Base-by-base conservation (phyloP, 2,888 invertebrate species). In the Phania funesta region DNA sequence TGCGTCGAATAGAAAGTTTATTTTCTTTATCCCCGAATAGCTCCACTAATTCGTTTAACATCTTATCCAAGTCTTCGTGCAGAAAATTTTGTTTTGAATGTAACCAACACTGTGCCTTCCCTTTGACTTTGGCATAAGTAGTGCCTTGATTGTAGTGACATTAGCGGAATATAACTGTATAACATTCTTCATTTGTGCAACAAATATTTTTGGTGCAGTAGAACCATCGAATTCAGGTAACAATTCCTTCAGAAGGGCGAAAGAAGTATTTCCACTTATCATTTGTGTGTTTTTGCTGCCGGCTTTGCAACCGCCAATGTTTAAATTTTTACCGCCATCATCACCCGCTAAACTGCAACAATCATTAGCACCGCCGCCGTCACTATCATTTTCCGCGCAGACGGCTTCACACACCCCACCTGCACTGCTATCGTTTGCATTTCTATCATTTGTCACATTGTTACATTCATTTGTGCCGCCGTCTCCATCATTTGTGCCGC, bases 81-180 rank as follows among this genome's bases (percentile, higher is more conserved):
- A 74, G 26, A 35, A 56, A 83, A 38, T 74, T 73, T 6, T 77
- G 56, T 11, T 80, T 80, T 1, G 76, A 65, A 46, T 75, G 60
- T n/a, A 84, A 32, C 81, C 79, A 81, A 5, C 16, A 18, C 20
- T 81, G 84, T 20, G 62, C 83, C 5, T 56, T 70, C 3, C 56
- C 56, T 11, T 32, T 70, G 0, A 56, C n/a, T 16, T 70, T 70
- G 46, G 20, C 70, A 70, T 44, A n/a, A 67, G 24, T 18, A 71
- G 13, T 3, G 71, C 48, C 13, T 60, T 71, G 0, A 60, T 18
- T 16, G 58, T 58, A 8, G 11, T 58, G 3, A n/a, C 5, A 7
- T 58, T 38, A 0, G 50, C 46, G 16, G 29, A 70, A 11, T 70
- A 70, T n/a, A 67, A 11, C 3, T 9, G 2, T 2, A 16, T 24